Evolutionary conservation across 2,113 vertebrate genomes (phyloP).

Genomic region (Urocynchramus pylzowi): DNA sequence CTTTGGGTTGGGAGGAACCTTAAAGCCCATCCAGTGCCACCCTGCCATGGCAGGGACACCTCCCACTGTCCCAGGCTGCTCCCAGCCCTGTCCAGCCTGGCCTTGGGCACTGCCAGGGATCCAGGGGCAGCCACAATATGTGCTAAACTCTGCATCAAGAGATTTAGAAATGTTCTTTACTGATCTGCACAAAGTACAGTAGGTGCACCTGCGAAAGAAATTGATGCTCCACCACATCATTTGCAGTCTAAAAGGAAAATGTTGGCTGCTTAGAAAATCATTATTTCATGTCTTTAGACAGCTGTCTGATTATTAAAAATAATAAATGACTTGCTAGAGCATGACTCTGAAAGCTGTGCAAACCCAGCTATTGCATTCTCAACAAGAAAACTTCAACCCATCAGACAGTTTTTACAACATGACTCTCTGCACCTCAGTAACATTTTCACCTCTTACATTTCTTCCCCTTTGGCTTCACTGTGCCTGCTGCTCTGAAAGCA

Average conservation of each 20-base stretch:
- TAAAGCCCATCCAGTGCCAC: accelerated
- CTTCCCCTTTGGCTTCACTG: background rate
- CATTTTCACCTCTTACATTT: background rate
- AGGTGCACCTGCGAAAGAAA: background rate
- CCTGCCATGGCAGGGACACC: background rate
- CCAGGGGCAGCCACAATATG: background rate
- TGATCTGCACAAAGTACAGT: background rate
- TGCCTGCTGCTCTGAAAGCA: background rate
- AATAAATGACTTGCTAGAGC: background rate
- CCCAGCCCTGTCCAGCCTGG: background rate
- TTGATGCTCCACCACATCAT: background rate
- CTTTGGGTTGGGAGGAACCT: background rate
- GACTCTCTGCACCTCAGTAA: background rate
- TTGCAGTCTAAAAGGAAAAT: background rate
- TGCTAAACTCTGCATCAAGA: background rate
- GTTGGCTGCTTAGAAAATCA: background rate
- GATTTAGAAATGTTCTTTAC: background rate
- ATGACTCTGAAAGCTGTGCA: background rate
- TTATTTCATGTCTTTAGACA: background rate
- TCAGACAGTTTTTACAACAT: background rate
- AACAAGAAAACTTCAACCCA: background rate
- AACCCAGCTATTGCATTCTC: background rate
- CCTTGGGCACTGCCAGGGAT: background rate
- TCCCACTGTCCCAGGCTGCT: accelerated
- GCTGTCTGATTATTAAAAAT: background rate